phyloP scores from a whole-genome alignment of 2,797 vertebrate genomes.

The Chaetophractus vellerosus region DNA sequence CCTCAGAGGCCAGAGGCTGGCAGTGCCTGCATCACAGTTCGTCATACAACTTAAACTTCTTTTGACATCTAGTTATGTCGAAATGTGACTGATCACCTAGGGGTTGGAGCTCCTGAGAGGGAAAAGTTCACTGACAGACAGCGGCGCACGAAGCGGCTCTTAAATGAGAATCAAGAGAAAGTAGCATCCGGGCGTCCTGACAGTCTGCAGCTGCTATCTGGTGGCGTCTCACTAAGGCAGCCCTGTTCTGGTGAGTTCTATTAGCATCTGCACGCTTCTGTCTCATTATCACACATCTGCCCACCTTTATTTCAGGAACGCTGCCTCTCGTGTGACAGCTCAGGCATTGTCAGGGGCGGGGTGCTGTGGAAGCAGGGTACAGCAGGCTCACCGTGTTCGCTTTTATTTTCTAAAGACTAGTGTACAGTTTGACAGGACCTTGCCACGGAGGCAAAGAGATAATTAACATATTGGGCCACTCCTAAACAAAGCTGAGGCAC shows the following conservation, averaged over 20 bases:
- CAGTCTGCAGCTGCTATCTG: slow-evolving; percentile 97
- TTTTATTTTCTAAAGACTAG: slow-evolving; percentile 93
- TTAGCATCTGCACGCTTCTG: slow-evolving; percentile 98
- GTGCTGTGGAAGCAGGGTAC: slow-evolving; percentile 89
- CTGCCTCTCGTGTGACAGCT: slow-evolving; percentile 96
- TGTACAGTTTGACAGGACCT: slow-evolving; percentile 94
- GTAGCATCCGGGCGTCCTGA: slow-evolving; percentile 92
- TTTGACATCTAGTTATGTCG: slow-evolving; percentile 95
- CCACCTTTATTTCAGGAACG: slow-evolving; percentile 96
- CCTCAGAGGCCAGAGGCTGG: slow-evolving; percentile 90
- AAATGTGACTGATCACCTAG: slow-evolving; percentile 96
- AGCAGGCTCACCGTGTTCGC: slow-evolving; percentile 89
- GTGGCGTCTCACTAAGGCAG: slow-evolving; percentile 95
- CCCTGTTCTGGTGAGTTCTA: slow-evolving; percentile 93
- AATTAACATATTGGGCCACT: slow-evolving; percentile 93
- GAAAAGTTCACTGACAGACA: slow-evolving; percentile 93
- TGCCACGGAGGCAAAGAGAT: slow-evolving; percentile 93
- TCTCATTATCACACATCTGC: slow-evolving; percentile 99
- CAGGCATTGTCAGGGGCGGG: slow-evolving; percentile 92
- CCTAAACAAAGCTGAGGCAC: slow-evolving; percentile 90
- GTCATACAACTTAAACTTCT: slow-evolving; percentile 93
- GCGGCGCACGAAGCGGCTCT: slow-evolving; percentile 92
- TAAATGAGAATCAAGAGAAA: slow-evolving; percentile 95
- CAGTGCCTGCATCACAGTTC: slow-evolving; percentile 89
- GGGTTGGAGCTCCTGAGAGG: slow-evolving; percentile 94